These are phyloP conservation scores for Drosophila anceps DNA, from an alignment of 2,888 invertebrate species.

Conservation along the genomic window DNA sequence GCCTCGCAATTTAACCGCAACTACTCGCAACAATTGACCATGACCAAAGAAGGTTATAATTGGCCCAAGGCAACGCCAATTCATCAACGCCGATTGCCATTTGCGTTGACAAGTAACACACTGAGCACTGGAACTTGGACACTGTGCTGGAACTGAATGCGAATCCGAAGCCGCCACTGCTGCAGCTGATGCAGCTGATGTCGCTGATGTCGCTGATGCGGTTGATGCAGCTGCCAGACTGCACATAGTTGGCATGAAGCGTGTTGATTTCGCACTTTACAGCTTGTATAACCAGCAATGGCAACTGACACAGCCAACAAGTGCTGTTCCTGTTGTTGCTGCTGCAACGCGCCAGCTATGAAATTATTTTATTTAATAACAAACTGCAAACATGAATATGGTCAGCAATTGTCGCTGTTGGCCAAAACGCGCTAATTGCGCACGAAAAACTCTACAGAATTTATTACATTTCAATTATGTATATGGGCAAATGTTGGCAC, in stretches of 20 bases:
- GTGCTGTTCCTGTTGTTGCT: conserved; percentile 10
- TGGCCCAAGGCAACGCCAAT: conserved; percentile 81
- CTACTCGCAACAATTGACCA: conserved; percentile 47
- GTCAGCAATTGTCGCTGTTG: conserved; percentile 71
- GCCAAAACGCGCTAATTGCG: conserved; percentile 68
- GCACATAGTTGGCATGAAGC: conserved; percentile 78
- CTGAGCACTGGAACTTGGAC: conserved; percentile 57
- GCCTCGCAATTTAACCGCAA: conserved; percentile 49
- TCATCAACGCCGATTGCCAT: conserved; percentile 81
- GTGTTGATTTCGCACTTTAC: conserved; percentile 82
- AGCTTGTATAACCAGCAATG: conserved; percentile 75
- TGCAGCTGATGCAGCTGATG: conserved; percentile 35
- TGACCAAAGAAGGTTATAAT: conserved; percentile 80
- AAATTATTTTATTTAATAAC: conserved; percentile 82
- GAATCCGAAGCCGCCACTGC: conserved; percentile 25
- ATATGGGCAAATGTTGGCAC: conserved; percentile 77
- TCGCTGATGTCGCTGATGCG: conserved; percentile 31
- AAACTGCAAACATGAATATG: conserved; percentile 66
- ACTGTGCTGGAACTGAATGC: conserved; percentile 50
- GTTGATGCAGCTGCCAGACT: conserved; percentile 40
- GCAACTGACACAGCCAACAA: conserved; percentile 49
- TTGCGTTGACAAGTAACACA: conserved; percentile 80
- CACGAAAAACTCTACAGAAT: conserved; percentile 70
- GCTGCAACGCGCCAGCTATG: conserved; percentile 59
- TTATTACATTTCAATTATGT: conserved; percentile 82